Percentiles rank a stretch among this genome's conserved stretches.
Evolutionary conservation across 23 tunicate species (phyloP).

Genomic region (Pegea sp.): DNA sequence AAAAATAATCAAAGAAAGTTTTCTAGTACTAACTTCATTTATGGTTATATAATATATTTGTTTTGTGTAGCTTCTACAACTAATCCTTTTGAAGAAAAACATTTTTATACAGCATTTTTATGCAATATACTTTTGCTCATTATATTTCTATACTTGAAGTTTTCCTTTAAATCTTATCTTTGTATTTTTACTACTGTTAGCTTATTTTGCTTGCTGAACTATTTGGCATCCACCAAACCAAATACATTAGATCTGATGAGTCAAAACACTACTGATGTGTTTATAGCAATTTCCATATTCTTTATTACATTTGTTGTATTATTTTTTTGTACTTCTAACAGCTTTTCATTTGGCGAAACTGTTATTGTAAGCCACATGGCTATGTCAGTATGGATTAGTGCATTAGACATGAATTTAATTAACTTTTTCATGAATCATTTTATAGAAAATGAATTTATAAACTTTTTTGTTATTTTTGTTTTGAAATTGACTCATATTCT

Average conservation of each 20-base stretch:
- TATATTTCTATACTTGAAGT: too few species aligned
- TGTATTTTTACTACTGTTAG: too few species aligned
- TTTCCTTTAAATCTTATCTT: too few species aligned
- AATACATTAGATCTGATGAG: too few species aligned
- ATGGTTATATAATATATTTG: not conserved
- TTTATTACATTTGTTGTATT: slow-evolving; percentile 6
- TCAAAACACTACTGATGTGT: too few species aligned
- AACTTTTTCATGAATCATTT: slow-evolving; percentile 3
- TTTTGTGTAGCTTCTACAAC: not conserved
- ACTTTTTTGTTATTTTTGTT: not conserved
- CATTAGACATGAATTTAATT: not conserved
- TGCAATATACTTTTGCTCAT: too few species aligned
- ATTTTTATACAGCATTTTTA: too few species aligned
- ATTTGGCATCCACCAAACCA: too few species aligned
- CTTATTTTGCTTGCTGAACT: too few species aligned
- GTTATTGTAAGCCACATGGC: slow-evolving; percentile 13
- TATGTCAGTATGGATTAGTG: slow-evolving; percentile 2
- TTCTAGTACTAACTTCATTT: not conserved
- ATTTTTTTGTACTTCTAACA: slow-evolving; percentile 3
- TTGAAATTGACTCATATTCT: not conserved
- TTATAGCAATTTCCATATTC: too few species aligned
- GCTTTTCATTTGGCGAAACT: slow-evolving; percentile 35
- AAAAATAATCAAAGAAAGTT: not conserved
- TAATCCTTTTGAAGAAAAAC: too few species aligned
- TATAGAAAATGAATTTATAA: not conserved